Evolutionary conservation across 35 echinoderm and acorn worm genomes (phyloP), one percentile per base, ranked within the genome.

Genomic region (Nesometra sesokonis): DNA sequence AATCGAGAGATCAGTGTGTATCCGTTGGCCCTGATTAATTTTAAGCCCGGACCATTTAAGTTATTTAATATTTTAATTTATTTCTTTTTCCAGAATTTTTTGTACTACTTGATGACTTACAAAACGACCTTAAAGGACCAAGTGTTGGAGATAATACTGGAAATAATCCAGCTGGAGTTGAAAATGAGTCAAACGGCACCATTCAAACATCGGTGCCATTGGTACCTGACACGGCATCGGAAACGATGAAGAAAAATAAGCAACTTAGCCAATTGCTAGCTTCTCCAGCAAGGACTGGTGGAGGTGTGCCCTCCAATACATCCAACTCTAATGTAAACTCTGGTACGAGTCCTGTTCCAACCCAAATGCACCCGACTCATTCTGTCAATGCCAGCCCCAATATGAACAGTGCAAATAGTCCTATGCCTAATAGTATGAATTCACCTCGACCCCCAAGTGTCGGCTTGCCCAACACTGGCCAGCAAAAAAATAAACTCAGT

Each of bases 251-350:
- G 52, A 99, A 99, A 87, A 99, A 99, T 67, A 91, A 88, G 77
- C 96, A 99, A 82, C 91, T 99, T 27, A 89, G 93, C 29, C 88
- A 94, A 77, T 86, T 99, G 43, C 90, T 99, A 40, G 77, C 88
- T 35, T 94, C 90, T 77, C 92, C 96, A 31, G 85, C 96, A 29
- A 88, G 92, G 29, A 99, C 90, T 79, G 88, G 83, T 40, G 86
- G 57, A 30, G 77, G 80, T 86, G 82, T 85, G 23, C 37, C 86
- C 29, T 82, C 80, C n/a, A 81, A 80, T 35, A 47, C 86, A 30
- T 40, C 34, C 79, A 82, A 47, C 31, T 43, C 81, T 30, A 87
- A 86, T 85, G 84, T 82, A 80, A 87, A 57, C 30, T 76, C 88
- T 78, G 89, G 90, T 36, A 80, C 88, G 29, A 89, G 81, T 23